Percentiles rank a stretch among this genome's conserved stretches.
These are phyloP conservation scores for Tinamus guttatus DNA, from an alignment of 2,113 vertebrate genomes.

Conservation along the genomic window DNA sequence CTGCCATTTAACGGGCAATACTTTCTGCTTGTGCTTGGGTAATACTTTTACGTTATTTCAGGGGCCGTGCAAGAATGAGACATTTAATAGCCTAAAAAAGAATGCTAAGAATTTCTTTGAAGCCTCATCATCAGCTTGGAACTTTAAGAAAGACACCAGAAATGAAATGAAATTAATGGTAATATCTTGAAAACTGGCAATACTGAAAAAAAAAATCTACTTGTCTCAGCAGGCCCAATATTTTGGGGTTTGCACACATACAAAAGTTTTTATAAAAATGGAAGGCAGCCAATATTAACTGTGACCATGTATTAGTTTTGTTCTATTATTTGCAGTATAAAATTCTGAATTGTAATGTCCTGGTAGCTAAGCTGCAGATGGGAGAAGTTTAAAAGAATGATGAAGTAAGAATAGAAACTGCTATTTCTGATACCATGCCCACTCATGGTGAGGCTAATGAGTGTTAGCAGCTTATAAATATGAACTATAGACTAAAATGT, in stretches of 20 bases:
- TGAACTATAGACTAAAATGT: neutral
- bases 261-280: neutral
- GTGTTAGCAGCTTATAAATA: neutral
- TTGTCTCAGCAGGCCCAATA: neutral
- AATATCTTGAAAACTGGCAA: neutral
- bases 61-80: neutral
- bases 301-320: neutral
- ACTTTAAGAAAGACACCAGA: neutral
- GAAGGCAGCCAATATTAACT: neutral
- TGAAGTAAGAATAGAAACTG: slow-evolving; percentile 30
- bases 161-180: neutral
- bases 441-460: neutral
- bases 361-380: slow-evolving; percentile 39
- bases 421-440: slow-evolving; percentile 29
- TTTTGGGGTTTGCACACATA: neutral
- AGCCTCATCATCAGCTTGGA: neutral
- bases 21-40: neutral
- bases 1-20: slow-evolving; percentile 39
- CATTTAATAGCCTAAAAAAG: neutral
- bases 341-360: neutral
- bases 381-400: slow-evolving; percentile 18
- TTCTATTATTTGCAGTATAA: neutral
- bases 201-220: neutral
- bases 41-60: slow-evolving; percentile 31
- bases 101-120: neutral